phyloP scores from a whole-genome alignment of 2,888 invertebrate species.

The Apamea anceps region DNA sequence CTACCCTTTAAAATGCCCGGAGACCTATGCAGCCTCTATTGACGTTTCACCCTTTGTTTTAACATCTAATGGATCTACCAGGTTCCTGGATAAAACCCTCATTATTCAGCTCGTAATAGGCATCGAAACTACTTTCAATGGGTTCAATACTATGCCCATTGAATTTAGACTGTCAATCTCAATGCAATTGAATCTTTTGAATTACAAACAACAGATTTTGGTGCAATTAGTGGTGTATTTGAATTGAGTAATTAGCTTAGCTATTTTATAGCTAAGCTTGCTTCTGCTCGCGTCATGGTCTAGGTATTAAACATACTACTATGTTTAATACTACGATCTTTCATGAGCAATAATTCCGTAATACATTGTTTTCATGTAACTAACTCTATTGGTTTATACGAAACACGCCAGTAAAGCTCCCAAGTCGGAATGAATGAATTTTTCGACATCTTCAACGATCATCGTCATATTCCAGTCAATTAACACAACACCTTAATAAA shows the following conservation, averaged over 20 bases:
- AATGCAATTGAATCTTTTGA: conserved; percentile 23
- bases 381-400: no score
- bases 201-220: background rate
- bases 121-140: conserved; percentile 10
- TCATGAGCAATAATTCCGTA: no score
- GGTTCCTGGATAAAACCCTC: background rate
- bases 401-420: no score
- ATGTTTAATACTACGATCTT: no score
- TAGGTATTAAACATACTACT: no score
- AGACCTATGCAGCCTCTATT: conserved; percentile 11
- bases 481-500: no score
- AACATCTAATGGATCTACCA: conserved; percentile 9
- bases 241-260: background rate
- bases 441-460: no score
- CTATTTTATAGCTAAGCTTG: background rate
- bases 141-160: conserved; percentile 6
- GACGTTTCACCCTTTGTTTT: conserved; percentile 28
- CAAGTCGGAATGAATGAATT: no score
- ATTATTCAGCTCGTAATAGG: conserved; percentile 32
- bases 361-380: no score
- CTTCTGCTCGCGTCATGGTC: background rate
- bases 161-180: conserved; percentile 9
- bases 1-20: background rate
- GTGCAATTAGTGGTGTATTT: background rate
- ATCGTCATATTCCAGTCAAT: no score